A percentile compares a stretch with the other conserved stretches of the same genome.
Evolutionary conservation across 2,797 vertebrate genomes (phyloP).

Genomic region (Molossus alvarezi): DNA sequence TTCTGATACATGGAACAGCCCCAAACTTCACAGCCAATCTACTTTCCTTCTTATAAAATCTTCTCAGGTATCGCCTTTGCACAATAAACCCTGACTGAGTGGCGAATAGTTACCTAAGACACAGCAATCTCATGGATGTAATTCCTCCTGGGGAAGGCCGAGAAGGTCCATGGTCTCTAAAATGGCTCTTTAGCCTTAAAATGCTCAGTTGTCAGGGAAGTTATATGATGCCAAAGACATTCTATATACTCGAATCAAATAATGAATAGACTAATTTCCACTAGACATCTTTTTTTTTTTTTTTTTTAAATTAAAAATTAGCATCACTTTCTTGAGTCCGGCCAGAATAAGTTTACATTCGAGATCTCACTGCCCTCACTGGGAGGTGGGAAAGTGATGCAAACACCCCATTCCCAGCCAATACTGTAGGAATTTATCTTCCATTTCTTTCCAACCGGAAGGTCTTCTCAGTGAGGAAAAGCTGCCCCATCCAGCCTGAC

Average conservation of each 20-base stretch:
- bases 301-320: background rate
- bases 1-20: background rate
- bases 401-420: conserved; percentile 46
- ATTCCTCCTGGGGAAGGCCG: background rate
- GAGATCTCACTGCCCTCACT: background rate
- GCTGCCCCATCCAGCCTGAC: conserved; percentile 84
- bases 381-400: background rate
- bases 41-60: conserved; percentile 30
- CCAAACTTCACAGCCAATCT: background rate
- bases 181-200: background rate
- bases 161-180: background rate
- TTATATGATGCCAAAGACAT: background rate
- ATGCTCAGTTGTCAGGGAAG: background rate
- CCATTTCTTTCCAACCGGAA: conserved; percentile 85
- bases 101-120: background rate
- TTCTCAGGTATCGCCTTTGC: background rate
- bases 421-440: conserved; percentile 64
- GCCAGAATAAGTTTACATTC: background rate
- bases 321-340: background rate
- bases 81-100: background rate
- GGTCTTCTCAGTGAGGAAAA: conserved; percentile 82
- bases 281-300: background rate
- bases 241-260: conserved; percentile 8
- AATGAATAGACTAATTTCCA: background rate
- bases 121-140: background rate